These are phyloP conservation scores for Pediacus dermestoides DNA, from an alignment of 2,888 invertebrate species.

Conservation along the genomic window DNA sequence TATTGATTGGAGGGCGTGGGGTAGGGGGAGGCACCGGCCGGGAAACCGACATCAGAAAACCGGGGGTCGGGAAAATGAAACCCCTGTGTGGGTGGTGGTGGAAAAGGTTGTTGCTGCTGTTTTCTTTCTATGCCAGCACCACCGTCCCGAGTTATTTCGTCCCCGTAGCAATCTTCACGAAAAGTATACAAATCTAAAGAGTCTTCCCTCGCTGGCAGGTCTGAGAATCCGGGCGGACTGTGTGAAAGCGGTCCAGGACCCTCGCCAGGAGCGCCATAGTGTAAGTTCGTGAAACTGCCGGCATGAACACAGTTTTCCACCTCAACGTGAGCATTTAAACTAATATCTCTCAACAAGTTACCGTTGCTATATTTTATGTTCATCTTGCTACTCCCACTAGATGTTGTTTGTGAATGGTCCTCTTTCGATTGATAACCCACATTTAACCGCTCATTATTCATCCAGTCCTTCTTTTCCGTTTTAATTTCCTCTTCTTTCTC, in stretches of 20 bases:
- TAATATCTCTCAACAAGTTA: slow-evolving; percentile 54
- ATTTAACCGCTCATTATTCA: slow-evolving; percentile 52
- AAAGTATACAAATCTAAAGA: slow-evolving; percentile 60
- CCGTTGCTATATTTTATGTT: slow-evolving; percentile 23
- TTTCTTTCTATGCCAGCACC: slow-evolving; percentile 30
- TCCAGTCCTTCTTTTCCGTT: slow-evolving; percentile 49
- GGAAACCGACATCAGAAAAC: slow-evolving; percentile 42
- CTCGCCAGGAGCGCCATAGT: slow-evolving; percentile 58
- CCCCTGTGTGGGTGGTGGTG: slow-evolving; percentile 38
- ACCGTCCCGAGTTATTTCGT: slow-evolving; percentile 46
- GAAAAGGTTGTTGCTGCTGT: slow-evolving; percentile 32
- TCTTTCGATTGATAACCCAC: slow-evolving; percentile 28
- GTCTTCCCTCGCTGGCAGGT: slow-evolving; percentile 54
- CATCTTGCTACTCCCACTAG: slow-evolving; percentile 26
- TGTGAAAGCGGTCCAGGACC: slow-evolving; percentile 39
- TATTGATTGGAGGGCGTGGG: slow-evolving; percentile 40
- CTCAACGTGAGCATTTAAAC: slow-evolving; percentile 56
- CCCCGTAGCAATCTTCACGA: slow-evolving; percentile 59
- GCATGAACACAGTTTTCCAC: slow-evolving; percentile 63
- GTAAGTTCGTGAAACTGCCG: slow-evolving; percentile 65
- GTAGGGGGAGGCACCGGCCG: slow-evolving; percentile 32
- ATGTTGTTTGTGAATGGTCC: slow-evolving; percentile 21
- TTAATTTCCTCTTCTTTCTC: slow-evolving; percentile 53
- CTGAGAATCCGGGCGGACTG: slow-evolving; percentile 40
- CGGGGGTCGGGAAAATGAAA: slow-evolving; percentile 47